These are phyloP conservation scores for Coptodon bakossiorum DNA, from an alignment of 2,113 vertebrate genomes.

Conservation along the genomic window DNA sequence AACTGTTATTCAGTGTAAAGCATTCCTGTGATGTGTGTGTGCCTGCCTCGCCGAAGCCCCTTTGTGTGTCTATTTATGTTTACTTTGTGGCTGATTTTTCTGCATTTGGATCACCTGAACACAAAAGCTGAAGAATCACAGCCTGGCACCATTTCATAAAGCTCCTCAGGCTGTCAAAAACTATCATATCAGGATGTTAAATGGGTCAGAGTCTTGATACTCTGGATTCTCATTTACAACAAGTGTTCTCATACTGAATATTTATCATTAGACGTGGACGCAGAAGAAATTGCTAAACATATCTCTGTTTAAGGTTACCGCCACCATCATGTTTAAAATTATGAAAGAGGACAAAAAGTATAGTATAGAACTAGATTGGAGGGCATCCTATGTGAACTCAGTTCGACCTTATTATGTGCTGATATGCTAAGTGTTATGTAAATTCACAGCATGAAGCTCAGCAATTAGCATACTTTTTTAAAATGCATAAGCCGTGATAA, in stretches of 20 bases:
- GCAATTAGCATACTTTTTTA: neutral
- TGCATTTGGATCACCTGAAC: neutral
- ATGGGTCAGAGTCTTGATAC: conserved; percentile 26
- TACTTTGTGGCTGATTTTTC: neutral
- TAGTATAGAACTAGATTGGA: neutral
- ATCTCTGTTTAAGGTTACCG: neutral
- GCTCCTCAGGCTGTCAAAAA: conserved; percentile 29
- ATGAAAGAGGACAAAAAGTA: neutral
- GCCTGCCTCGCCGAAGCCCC: neutral
- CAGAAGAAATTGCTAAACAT: neutral
- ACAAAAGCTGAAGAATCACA: conserved; percentile 12
- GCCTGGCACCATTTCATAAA: conserved; percentile 13
- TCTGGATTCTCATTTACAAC: neutral
- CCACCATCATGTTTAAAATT: neutral
- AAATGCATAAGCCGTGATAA: neutral
- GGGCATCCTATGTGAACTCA: neutral
- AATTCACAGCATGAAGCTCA: neutral
- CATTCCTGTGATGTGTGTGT: neutral
- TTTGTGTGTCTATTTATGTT: neutral
- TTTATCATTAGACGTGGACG: neutral
- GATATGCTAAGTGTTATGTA: neutral
- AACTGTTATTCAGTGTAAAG: neutral
- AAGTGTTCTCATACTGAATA: neutral
- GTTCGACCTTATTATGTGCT: neutral
- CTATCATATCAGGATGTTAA: conserved; percentile 23